These are phyloP conservation scores for Dermolepida albohirtum DNA, from an alignment of 2,888 invertebrate species.

Conservation along the genomic window DNA sequence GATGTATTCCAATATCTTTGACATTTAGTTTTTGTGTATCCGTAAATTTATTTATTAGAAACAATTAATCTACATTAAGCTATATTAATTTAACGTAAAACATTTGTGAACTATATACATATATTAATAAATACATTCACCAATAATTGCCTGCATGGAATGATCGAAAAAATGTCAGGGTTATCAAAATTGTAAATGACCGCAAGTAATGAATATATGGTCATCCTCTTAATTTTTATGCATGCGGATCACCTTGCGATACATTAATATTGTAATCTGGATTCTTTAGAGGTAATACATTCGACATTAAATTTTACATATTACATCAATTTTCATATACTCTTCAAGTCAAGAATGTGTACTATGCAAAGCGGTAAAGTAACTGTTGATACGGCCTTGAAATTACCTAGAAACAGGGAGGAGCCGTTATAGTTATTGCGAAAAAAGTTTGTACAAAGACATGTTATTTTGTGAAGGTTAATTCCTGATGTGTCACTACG, in stretches of 20 bases:
- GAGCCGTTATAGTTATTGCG: conserved; percentile 20
- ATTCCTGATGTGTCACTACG: conserved; percentile 23
- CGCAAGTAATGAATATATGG: background rate
- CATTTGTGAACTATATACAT: conserved; percentile 4
- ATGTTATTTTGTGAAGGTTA: conserved; percentile 27
- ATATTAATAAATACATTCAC: conserved; percentile 24
- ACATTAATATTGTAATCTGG: background rate
- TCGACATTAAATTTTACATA: conserved; percentile 3
- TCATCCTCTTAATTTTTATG: background rate
- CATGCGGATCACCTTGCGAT: conserved; percentile 3
- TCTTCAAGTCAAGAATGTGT: background rate
- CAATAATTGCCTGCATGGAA: background rate
- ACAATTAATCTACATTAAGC: background rate
- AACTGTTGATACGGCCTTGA: conserved; percentile 31
- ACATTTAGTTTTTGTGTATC: too few relatives aligned
- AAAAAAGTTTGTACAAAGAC: conserved; percentile 17
- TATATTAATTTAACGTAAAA: background rate
- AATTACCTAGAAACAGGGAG: conserved; percentile 39
- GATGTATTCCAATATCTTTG: too few relatives aligned
- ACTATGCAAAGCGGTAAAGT: conserved; percentile 16
- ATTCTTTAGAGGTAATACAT: background rate
- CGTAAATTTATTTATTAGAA: background rate
- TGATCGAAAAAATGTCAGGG: conserved; percentile 26
- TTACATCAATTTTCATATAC: background rate
- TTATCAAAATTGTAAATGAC: conserved; percentile 20